These are phyloP conservation scores for Mastacembelus armatus DNA, from an alignment of 2,797 vertebrate genomes.

Conservation along the genomic window DNA sequence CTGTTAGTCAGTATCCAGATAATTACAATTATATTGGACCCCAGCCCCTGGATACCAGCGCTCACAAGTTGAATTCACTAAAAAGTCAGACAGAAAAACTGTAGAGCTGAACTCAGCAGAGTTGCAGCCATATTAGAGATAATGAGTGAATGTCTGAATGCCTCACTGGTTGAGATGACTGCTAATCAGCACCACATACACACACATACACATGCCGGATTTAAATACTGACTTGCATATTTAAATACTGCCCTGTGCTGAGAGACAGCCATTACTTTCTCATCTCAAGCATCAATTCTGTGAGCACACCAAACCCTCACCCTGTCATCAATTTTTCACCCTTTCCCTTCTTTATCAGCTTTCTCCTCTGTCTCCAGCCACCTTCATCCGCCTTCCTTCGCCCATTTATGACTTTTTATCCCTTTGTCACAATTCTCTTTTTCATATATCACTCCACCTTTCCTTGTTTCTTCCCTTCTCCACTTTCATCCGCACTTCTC, in stretches of 20 bases:
- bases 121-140: constrained; percentile 58
- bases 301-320: constrained; percentile 26
- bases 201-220: constrained; percentile 1
- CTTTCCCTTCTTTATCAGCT: constrained; percentile 25
- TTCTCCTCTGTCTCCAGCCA: constrained; percentile 37
- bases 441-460: constrained; percentile 46
- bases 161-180: constrained; percentile 47
- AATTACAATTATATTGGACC: constrained; percentile 30
- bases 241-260: constrained; percentile 38
- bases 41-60: not conserved
- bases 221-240: constrained; percentile 23
- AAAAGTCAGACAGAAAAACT: constrained; percentile 36
- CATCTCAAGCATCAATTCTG: constrained; percentile 53
- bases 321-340: constrained; percentile 39
- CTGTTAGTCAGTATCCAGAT: constrained; percentile 45
- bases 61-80: constrained; percentile 33
- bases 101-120: constrained; percentile 47
- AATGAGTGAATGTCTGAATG: constrained; percentile 58
- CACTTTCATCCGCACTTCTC: constrained; percentile 4
- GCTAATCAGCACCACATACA: constrained; percentile 45
- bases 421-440: constrained; percentile 27
- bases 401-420: constrained; percentile 50
- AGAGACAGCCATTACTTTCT: constrained; percentile 53
- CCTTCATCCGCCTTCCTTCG: constrained; percentile 41
- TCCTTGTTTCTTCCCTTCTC: constrained; percentile 36